Evolutionary conservation across 2,888 invertebrate genomes (phyloP).

Genomic region (Vandiemenella viatica): DNA sequence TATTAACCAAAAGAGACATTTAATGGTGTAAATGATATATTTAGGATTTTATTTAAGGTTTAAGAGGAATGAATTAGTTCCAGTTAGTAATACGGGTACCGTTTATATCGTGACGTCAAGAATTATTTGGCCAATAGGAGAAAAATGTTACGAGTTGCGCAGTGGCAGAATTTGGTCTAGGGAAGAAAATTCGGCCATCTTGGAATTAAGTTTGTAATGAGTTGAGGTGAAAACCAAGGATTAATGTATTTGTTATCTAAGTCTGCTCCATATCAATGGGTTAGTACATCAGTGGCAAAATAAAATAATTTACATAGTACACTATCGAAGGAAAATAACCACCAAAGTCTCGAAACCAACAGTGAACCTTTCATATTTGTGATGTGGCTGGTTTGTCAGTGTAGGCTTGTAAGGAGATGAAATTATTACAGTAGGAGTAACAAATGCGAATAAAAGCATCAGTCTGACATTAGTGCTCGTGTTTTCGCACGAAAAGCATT

Average conservation of each 20-base stretch:
- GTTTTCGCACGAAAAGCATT: too few species aligned
- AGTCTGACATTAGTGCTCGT: too few species aligned
- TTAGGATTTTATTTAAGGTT: too few species aligned
- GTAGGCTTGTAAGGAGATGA: constrained; percentile 4
- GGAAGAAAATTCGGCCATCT: constrained; percentile 23
- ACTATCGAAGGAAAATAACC: neutral
- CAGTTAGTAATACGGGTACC: too few species aligned
- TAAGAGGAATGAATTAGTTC: too few species aligned
- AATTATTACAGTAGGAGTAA: too few species aligned
- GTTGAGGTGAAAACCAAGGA: constrained; percentile 17
- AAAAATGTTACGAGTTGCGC: constrained; percentile 21
- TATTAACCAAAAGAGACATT: too few species aligned
- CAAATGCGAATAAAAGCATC: too few species aligned
- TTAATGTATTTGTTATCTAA: constrained; percentile 18
- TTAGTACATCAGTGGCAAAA: constrained; percentile 19
- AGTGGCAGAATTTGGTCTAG: constrained; percentile 22
- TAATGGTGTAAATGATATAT: too few species aligned
- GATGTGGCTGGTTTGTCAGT: constrained; percentile 17
- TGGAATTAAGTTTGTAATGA: constrained; percentile 21
- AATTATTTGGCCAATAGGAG: constrained; percentile 12
- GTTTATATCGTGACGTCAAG: constrained; percentile 19
- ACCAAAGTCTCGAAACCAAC: neutral
- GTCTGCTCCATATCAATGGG: constrained; percentile 18
- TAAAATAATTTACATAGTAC: too few species aligned
- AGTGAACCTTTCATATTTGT: too few species aligned